Percentiles rank a stretch among this genome's conserved stretches.
These are phyloP conservation scores for Enoplosus armatus DNA, from an alignment of 2,797 vertebrate genomes.

Conservation along the genomic window DNA sequence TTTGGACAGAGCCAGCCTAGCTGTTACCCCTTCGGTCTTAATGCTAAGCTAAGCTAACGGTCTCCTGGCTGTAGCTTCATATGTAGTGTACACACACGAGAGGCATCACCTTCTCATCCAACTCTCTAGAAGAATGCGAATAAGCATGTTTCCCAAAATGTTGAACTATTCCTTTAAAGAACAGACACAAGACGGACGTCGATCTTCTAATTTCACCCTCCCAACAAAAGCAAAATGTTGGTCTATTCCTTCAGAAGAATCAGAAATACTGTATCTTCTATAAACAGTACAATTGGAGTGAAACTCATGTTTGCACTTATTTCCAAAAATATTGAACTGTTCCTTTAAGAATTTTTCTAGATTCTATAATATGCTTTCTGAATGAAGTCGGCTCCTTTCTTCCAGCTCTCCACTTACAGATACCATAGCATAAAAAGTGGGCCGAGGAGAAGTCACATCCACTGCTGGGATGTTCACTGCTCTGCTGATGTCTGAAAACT, in stretches of 20 bases:
- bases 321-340: too few species aligned
- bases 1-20: neutral
- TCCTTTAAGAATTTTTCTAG: too few species aligned
- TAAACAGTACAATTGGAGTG: too few species aligned
- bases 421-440: neutral
- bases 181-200: neutral
- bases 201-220: neutral
- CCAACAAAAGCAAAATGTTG: neutral
- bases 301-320: too few species aligned
- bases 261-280: too few species aligned
- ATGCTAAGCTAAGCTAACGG: neutral
- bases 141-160: neutral
- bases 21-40: neutral
- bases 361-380: too few species aligned
- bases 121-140: neutral
- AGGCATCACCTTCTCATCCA: neutral
- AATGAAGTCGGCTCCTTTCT: too few species aligned
- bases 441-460: neutral
- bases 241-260: neutral
- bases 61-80: neutral
- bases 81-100: neutral
- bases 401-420: neutral
- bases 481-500: slow-evolving; percentile 8
- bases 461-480: neutral
- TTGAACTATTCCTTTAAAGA: neutral